Percentiles rank a stretch among this genome's conserved stretches.
Conservation (phyloP, 2,113 vertebrate genomes). For the Podiceps cristatus region DNA sequence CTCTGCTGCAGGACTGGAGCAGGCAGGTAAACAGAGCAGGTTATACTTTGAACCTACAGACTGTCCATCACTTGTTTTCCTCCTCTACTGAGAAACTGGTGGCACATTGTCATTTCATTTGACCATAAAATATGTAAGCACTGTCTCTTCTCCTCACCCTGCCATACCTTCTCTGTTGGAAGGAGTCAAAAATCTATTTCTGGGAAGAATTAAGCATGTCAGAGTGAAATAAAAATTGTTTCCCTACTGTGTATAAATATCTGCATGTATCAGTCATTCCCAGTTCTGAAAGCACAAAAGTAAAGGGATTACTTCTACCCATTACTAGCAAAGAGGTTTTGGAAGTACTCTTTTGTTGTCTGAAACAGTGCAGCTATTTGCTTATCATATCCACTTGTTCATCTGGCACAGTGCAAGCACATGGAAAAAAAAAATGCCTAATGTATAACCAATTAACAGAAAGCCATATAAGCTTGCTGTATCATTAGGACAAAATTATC, state of each 20-base stretch:
- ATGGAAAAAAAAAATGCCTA: not conserved
- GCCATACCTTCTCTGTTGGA: not conserved
- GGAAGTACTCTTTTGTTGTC: not conserved
- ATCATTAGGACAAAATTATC: slow-evolving; percentile 6
- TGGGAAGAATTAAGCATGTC: not conserved
- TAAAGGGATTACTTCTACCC: not conserved
- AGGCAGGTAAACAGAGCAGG: not conserved
- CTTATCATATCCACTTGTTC: not conserved
- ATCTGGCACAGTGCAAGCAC: not conserved
- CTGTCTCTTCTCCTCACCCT: fast-evolving
- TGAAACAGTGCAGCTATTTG: not conserved
- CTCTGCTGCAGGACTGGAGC: not conserved
- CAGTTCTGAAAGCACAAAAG: not conserved
- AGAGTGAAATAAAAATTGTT: not conserved
- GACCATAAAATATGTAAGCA: not conserved
- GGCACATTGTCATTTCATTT: not conserved
- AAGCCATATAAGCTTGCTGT: not conserved
- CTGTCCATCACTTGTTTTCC: not conserved
- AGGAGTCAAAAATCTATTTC: not conserved
- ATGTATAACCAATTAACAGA: not conserved
- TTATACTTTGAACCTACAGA: not conserved
- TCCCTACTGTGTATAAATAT: not conserved
- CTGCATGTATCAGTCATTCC: not conserved
- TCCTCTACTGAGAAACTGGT: not conserved
- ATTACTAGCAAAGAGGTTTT: not conserved